Base-by-base conservation (phyloP, 2,113 vertebrate species). In the Labrus mixtus region DNA sequence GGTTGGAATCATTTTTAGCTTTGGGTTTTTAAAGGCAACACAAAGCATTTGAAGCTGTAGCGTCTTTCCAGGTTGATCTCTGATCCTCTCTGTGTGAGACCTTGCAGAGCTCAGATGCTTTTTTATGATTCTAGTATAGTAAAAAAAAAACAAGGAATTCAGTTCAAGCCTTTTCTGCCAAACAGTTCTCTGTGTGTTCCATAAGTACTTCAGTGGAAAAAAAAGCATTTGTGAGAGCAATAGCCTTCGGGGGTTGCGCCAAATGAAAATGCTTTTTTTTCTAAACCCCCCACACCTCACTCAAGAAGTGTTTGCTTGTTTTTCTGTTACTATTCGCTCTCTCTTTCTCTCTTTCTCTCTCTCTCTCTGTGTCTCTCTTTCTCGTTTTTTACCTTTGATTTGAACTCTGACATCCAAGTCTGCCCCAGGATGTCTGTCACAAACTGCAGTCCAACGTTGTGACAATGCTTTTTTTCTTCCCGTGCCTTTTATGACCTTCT, bases 361-460 rank as follows among this genome's bases (percentile, higher is more conserved):
- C 29, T 29, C 29, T 29, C 29, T 33, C 29, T 82, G 41, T 85
- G 5, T 82, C 62, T 87, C 29, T 83, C 65, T 86, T 61, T 78
- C 63, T 80, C 41, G 67, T 81, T 89, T 79, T 87, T 90, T 90
- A 84, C 80, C 84, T 94, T 94, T 93, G 82, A 90, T 90, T 94
- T 94, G 88, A 93, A 91, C 93, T 95, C 93, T 92, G 95, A 95
- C 95, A 95, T 95, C 95, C 95, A 50, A 82, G 81, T 94, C 92
- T 93, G 94, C 94, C 93, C 94, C 92, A 87, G 95, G 95, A 95
- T 95, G 95, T 95, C 95, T 95, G 95, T 95, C 95, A 95, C 95
- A 95, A 95, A 95, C 94, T 95, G 95, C 95, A 95, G 95, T 95
- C 95, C 94, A 95, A 95, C 94, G 92, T 95, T 95, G 95, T 95